Conservation (phyloP, 2,888 invertebrate species). For the Ectobius pallidus region DNA sequence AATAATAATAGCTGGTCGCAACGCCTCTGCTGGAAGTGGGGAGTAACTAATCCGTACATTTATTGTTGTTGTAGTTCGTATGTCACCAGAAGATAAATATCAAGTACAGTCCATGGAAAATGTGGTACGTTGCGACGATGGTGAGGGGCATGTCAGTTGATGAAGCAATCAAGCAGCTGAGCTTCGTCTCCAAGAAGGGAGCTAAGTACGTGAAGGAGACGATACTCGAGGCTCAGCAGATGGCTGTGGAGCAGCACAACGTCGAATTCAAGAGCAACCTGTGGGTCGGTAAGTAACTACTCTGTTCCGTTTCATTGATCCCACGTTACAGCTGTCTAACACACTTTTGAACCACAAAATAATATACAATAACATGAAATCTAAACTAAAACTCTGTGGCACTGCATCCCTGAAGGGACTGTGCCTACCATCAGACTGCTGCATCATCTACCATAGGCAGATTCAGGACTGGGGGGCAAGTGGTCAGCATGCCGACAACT, state of each 20-base stretch:
- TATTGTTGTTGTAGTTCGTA: conserved; percentile 71
- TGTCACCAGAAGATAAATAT: conserved; percentile 85
- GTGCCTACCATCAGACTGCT: too few relatives aligned
- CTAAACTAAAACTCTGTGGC: too few relatives aligned
- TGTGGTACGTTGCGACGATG: conserved; percentile 90
- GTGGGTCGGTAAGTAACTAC: conserved; percentile 80
- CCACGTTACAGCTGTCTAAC: too few relatives aligned
- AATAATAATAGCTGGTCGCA: too few relatives aligned
- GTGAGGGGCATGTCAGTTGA: conserved; percentile 92
- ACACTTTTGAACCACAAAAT: too few relatives aligned
- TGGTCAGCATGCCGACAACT: too few relatives aligned
- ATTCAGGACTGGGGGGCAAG: too few relatives aligned
- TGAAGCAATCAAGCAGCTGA: conserved; percentile 90
- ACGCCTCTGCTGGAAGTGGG: background rate
- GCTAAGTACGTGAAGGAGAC: conserved; percentile 74
- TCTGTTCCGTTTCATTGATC: too few relatives aligned
- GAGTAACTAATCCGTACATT: background rate
- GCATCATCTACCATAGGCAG: too few relatives aligned
- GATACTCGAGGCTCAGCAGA: conserved; percentile 85
- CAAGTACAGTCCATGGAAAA: conserved; percentile 89
- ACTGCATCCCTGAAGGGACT: too few relatives aligned
- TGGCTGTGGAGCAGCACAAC: conserved; percentile 86
- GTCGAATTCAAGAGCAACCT: conserved; percentile 94
- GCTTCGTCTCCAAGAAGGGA: conserved; percentile 81
- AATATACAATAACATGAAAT: too few relatives aligned